These are phyloP conservation scores for Aurelia aurita DNA, from an alignment of 30 jellyfish, hydroid and myxozoan genomes.

Conservation along the genomic window DNA sequence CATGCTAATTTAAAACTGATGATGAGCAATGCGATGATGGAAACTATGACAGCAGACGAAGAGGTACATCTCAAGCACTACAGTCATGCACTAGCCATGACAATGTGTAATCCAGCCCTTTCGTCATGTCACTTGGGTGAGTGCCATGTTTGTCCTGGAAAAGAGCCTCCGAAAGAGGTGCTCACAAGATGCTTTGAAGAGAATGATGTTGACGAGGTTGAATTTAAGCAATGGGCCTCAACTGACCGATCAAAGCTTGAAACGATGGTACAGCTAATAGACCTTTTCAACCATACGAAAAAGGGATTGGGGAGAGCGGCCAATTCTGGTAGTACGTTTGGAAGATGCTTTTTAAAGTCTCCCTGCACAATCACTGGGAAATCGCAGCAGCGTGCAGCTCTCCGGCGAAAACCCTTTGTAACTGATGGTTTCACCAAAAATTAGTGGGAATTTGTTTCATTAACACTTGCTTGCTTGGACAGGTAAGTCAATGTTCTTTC, in stretches of 20 bases:
- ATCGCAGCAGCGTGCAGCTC: too few species aligned
- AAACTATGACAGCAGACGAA: slow-evolving; percentile 1
- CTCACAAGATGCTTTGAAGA: slow-evolving; percentile 2
- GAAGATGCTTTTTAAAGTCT: too few species aligned
- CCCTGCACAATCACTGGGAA: too few species aligned
- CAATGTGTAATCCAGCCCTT: slow-evolving; percentile 52
- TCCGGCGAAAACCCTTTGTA: too few species aligned
- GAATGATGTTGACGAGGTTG: slow-evolving; percentile 22
- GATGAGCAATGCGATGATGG: slow-evolving; percentile 38
- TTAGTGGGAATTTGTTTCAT: too few species aligned
- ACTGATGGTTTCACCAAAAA: too few species aligned
- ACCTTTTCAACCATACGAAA: too few species aligned
- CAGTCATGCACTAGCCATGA: slow-evolving; percentile 33
- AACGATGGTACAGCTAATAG: slow-evolving; percentile 24
- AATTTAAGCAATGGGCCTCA: slow-evolving; percentile 50
- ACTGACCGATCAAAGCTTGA: slow-evolving; percentile 51
- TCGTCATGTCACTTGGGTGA: slow-evolving; percentile 26
- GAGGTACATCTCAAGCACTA: slow-evolving; percentile 15
- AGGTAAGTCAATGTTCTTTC: too few species aligned
- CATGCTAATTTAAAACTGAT: slow-evolving; percentile 68
- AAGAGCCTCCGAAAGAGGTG: slow-evolving; percentile 16
- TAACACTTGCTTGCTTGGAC: too few species aligned
- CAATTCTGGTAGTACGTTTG: too few species aligned
- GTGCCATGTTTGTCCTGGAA: slow-evolving; percentile 48
- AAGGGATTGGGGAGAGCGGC: too few species aligned